Evolutionary conservation across 2,113 vertebrate genomes (phyloP), one percentile per base, ranked within the genome.

Genomic region (Myiagra hebetior): DNA sequence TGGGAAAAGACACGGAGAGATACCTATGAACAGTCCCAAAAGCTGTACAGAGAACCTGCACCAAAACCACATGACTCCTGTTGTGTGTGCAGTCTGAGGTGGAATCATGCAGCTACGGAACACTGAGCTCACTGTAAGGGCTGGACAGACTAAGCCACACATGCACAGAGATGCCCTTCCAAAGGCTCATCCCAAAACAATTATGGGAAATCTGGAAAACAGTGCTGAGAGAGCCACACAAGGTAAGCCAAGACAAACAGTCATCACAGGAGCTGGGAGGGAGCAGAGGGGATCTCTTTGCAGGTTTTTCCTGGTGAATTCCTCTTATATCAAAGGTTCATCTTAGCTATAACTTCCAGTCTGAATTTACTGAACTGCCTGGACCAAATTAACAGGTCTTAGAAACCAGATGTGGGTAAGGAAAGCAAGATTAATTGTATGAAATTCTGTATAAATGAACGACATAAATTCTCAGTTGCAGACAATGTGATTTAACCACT

Each of bases 101-200:
- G 52, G 60, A 62, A 70, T 20, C 75, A 91, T 56, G 86, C 67
- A 95, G 74, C 50, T 42, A 52, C 1, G 3, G 59, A 87, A 88
- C 47, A 56, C 70, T 31, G 69, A 10, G 68, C 26, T 69, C 60
- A 74, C 30, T 17, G 8, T 28, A 47, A 79, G 31, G 70, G 47
- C 68, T 84, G 55, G 19, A 78, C 56, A 92, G 85, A 57, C 53
- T 87, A 95, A 90, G 88, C 73, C 83, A 96, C 86, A 82, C 88
- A 75, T 82, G 88, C 93, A 91, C 72, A 89, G 44, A 85, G 78
- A 83, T 82, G 42, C 60, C 87, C 56, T 89, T 89, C 67, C 80
- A 63, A 85, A 95, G 82, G 64, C 74, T 93, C 70, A 68, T 69
- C 81, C 79, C 93, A 76, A 26, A 62, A 86, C 16, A 52, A 44